These are phyloP conservation scores for Istiophorus platypterus DNA, from an alignment of 2,113 vertebrate species.

Conservation along the genomic window DNA sequence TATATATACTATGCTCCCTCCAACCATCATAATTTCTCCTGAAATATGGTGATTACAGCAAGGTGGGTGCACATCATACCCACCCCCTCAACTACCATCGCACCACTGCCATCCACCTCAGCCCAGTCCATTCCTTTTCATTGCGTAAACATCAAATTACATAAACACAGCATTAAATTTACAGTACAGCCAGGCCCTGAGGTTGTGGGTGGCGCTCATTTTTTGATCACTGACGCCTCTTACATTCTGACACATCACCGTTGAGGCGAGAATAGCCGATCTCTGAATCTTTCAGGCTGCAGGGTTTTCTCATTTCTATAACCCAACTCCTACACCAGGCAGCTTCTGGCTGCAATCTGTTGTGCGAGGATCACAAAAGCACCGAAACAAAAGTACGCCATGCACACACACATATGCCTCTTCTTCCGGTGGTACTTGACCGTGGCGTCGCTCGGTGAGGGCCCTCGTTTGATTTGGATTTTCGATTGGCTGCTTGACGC, in stretches of 20 bases:
- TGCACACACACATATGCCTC: slow-evolving; percentile 2
- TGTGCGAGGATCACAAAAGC: slow-evolving; percentile 25
- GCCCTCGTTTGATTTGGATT: slow-evolving; percentile 28
- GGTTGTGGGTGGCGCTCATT: slow-evolving; percentile 78
- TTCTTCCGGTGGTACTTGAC: slow-evolving; percentile 49
- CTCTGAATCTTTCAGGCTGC: slow-evolving; percentile 70
- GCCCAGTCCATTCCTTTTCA: slow-evolving; percentile 43
- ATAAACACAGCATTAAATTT: slow-evolving; percentile 70
- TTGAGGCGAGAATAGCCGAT: slow-evolving; percentile 79
- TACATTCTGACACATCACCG: slow-evolving; percentile 77
- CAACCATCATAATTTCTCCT: slow-evolving; percentile 59
- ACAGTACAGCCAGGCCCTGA: slow-evolving; percentile 52
- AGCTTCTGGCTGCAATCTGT: slow-evolving; percentile 52
- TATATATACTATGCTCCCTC: slow-evolving; percentile 51
- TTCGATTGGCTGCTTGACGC: slow-evolving; percentile 26
- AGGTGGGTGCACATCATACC: slow-evolving; percentile 53
- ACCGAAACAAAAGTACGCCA: slow-evolving; percentile 29
- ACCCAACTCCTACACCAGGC: slow-evolving; percentile 73
- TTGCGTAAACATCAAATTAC: slow-evolving; percentile 80
- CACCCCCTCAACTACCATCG: slow-evolving; percentile 48
- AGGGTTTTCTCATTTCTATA: slow-evolving; percentile 72
- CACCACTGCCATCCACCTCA: slow-evolving; percentile 54
- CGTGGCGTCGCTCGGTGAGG: slow-evolving; percentile 1
- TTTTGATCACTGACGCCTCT: slow-evolving; percentile 79
- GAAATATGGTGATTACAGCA: slow-evolving; percentile 65